Percentiles rank a stretch among this genome's conserved stretches.
Conservation (phyloP, 2,113 vertebrate genomes). For the Crocuta crocuta region DNA sequence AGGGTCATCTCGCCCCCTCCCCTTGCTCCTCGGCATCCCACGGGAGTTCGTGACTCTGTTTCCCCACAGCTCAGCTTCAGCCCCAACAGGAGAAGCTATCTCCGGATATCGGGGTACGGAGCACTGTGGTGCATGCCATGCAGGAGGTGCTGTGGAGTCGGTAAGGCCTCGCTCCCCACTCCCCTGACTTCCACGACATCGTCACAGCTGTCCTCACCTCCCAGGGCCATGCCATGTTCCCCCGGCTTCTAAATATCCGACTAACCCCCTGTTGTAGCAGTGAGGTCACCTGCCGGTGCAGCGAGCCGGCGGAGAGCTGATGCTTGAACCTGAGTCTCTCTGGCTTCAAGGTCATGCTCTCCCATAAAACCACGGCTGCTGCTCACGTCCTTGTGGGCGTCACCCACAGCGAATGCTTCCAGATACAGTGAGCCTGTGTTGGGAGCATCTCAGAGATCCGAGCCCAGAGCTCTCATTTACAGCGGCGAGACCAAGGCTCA, state of each 20-base stretch:
- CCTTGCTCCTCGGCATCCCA: not conserved
- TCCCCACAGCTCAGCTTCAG: constrained; percentile 40
- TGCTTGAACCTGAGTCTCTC: not conserved
- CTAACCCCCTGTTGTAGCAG: not conserved
- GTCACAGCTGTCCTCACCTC: not conserved
- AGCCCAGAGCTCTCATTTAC: not conserved
- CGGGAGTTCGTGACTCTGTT: not conserved
- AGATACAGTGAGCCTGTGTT: not conserved
- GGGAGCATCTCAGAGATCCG: not conserved
- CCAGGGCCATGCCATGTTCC: accelerated
- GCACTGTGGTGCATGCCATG: constrained; percentile 57
- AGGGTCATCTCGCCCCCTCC: not conserved
- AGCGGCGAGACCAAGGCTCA: not conserved
- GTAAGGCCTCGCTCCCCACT: not conserved
- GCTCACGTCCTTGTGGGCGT: not conserved
- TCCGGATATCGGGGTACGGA: constrained; percentile 37
- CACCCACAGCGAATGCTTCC: not conserved
- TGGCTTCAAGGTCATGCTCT: not conserved
- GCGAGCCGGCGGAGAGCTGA: not conserved
- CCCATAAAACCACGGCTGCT: not conserved
- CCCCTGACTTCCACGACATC: not conserved
- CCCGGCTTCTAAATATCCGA: not conserved
- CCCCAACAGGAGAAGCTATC: not conserved
- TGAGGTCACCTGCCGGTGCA: not conserved
- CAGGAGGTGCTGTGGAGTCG: constrained; percentile 64